A percentile compares a stretch with the other conserved stretches of the same genome.
These are phyloP conservation scores for Nebria ingens DNA, from an alignment of 1,140 invertebrate species.

Conservation along the genomic window DNA sequence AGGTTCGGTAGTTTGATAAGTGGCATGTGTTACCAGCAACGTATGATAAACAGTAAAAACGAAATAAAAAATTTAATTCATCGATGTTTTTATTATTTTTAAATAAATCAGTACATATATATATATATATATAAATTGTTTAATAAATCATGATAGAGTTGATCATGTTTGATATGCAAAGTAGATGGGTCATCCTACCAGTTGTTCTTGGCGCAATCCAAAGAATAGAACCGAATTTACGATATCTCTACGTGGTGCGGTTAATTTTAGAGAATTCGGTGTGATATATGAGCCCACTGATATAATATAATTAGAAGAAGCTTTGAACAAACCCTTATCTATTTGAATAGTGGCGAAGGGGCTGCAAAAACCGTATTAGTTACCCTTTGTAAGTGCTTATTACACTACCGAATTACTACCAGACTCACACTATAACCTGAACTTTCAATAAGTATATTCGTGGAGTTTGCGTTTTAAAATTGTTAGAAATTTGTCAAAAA, in stretches of 20 bases:
- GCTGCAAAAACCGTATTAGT: conserved; percentile 34
- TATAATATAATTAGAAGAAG: conserved; percentile 35
- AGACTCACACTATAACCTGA: not conserved
- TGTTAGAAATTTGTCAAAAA: not conserved
- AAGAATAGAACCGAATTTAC: not conserved
- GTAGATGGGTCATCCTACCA: no score
- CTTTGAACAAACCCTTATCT: conserved; percentile 33
- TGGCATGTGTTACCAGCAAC: no score
- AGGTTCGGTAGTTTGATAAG: no score
- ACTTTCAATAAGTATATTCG: no score
- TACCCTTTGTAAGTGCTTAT: conserved; percentile 30
- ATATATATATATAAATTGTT: no score
- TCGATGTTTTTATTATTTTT: no score
- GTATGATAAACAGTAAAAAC: no score
- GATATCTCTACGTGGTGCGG: not conserved
- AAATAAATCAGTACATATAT: no score
- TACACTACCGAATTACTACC: conserved; percentile 16
- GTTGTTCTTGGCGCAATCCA: not conserved
- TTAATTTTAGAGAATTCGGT: conserved; percentile 19
- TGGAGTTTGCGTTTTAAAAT: no score
- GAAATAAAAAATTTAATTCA: no score
- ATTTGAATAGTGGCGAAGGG: conserved; percentile 34
- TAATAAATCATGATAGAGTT: no score
- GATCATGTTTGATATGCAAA: no score
- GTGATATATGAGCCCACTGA: conserved; percentile 34